These are phyloP conservation scores for Danaus melanippus DNA, from an alignment of 1,140 invertebrate genomes.

Conservation along the genomic window DNA sequence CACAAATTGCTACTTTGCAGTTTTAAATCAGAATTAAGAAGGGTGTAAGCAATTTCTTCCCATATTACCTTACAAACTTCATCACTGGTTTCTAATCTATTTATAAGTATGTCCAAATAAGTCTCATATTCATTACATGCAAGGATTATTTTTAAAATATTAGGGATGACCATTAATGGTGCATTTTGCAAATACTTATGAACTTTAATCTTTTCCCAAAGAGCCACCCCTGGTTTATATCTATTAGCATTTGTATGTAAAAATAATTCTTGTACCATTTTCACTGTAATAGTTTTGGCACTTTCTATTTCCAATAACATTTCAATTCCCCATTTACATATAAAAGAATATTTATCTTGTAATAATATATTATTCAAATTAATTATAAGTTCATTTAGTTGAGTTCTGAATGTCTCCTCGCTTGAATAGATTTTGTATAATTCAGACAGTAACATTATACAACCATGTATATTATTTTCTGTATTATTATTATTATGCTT, in stretches of 20 bases:
- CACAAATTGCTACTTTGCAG: slow-evolving; percentile 34
- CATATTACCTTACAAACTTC: slow-evolving; percentile 22
- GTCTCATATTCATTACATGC: slow-evolving; percentile 36
- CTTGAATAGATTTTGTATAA: slow-evolving; percentile 32
- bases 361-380: slow-evolving; percentile 21
- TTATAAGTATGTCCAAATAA: slow-evolving; percentile 30
- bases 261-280: slow-evolving; percentile 26
- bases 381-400: slow-evolving; percentile 19
- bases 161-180: slow-evolving; percentile 32
- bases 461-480: slow-evolving; percentile 60
- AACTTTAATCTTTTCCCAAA: slow-evolving; percentile 39
- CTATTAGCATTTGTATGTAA: slow-evolving; percentile 20
- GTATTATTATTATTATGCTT: slow-evolving; percentile 18
- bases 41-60: slow-evolving; percentile 24
- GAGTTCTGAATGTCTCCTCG: slow-evolving; percentile 12
- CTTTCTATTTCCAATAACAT: slow-evolving; percentile 29
- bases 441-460: slow-evolving; percentile 38
- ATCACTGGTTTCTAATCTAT: slow-evolving; percentile 28
- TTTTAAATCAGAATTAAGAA: slow-evolving; percentile 24
- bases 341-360: slow-evolving; percentile 33
- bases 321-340: slow-evolving; percentile 37
- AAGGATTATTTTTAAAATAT: slow-evolving; percentile 30
- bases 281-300: slow-evolving; percentile 14
- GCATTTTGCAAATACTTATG: slow-evolving; percentile 27
- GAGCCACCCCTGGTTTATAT: slow-evolving; percentile 33